Evolutionary conservation across 2,888 invertebrate genomes (phyloP), one percentile per base, ranked within the genome.

Genomic region (Onchidella celtica): DNA sequence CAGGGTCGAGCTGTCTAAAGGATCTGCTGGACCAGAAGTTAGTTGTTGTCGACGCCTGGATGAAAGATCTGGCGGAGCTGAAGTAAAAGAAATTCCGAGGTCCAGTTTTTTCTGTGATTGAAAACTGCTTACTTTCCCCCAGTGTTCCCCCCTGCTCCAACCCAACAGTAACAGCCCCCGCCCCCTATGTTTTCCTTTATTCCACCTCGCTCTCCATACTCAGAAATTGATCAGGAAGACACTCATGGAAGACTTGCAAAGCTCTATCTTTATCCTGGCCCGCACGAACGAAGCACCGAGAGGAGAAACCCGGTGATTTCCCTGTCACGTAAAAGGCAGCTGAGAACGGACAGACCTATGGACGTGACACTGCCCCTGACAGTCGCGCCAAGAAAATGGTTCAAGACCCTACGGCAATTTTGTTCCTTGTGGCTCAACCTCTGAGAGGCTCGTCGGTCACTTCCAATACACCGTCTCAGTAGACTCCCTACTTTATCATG

Each of bases 211-310:
- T 73, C 17, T n/a, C 36, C 21, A 24, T 61, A 59, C 59, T 73
- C 27, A 47, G 34, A 76, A 32, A 65, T 65, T 76, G 75, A 65
- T 76, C 29, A 66, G 40, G n/a, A n/a, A n/a, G n/a, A n/a, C n/a
- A n/a, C n/a, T n/a, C n/a, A n/a, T 40, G 40, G 65, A 65, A 40
- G 55, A 47, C 32, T 66, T 32, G 27, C 63, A 40, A 63, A 63
- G 38, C 63, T 40, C 32, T 75, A 75, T 75, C n/a, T 61, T 75
- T 75, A 66, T 61, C 63, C 47, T n/a, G 75, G 59, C 74, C 38
- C 38, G 38, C 27, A n/a, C 47, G 27, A 29, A 63, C 14, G 24
- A 47, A 32, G 3, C 21, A 40, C 63, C 38, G 27, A 17, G 32
- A 27, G 38, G 40, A n/a, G n/a, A 63, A 63, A 38, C 63, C 27